Percentiles rank a stretch among this genome's conserved stretches.
phyloP scores from a whole-genome alignment of 64 coral and sea anemone species.

The Montipora cactus region DNA sequence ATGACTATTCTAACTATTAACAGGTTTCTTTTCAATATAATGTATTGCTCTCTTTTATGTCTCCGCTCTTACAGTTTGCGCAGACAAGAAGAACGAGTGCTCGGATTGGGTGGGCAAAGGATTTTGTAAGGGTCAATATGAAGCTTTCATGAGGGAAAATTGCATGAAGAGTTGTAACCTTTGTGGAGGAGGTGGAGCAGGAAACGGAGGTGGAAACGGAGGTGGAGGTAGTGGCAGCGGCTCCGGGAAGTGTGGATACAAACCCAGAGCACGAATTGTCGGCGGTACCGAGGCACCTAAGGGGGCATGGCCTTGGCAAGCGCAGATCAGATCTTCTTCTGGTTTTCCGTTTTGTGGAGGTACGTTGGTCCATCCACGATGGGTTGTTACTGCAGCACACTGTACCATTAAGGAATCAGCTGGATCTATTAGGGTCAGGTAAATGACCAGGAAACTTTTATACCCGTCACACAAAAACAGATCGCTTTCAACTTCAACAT shows the following conservation, averaged over 20 bases:
- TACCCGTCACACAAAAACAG: not conserved
- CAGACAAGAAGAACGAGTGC: not conserved
- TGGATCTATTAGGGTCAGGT: constrained; percentile 37
- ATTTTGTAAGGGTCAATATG: not conserved
- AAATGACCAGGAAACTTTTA: not conserved
- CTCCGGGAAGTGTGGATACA: constrained; percentile 51
- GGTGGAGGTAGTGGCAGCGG: constrained; percentile 3
- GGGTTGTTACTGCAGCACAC: constrained; percentile 82
- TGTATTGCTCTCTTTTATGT: no score
- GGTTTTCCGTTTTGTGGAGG: constrained; percentile 76
- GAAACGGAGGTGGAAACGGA: not conserved
- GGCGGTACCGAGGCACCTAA: constrained; percentile 59
- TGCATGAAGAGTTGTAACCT: constrained; percentile 53
- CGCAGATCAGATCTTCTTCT: constrained; percentile 29
- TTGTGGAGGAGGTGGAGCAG: constrained; percentile 26
- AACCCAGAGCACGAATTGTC: constrained; percentile 51
- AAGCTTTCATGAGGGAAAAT: constrained; percentile 29
- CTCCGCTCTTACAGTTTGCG: not conserved
- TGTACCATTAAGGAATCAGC: constrained; percentile 30
- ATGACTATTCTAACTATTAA: no score
- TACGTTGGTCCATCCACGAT: constrained; percentile 53
- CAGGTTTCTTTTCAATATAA: no score
- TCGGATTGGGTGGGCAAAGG: constrained; percentile 15
- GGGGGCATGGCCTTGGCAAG: constrained; percentile 80
- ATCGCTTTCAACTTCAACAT: not conserved